Evolutionary conservation across 2,113 vertebrate genomes (phyloP), one percentile per base, ranked within the genome.

Genomic region (Scartelaos histophorus): DNA sequence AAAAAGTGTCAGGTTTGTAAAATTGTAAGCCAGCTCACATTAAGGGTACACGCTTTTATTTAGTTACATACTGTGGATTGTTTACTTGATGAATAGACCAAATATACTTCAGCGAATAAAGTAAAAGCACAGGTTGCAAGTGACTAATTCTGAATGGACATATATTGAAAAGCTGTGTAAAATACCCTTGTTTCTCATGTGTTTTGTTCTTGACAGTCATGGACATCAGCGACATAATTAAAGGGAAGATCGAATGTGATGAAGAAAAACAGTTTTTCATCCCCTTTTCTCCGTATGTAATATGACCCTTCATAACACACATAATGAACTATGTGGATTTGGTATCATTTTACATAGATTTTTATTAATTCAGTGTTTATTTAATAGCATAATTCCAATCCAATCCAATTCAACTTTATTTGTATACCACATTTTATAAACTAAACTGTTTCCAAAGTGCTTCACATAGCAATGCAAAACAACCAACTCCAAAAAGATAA

Each of bases 181-280:
- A 7, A 7, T 43, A n/a, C 19, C n/a, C 3, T 64, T 35, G 15
- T 35, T 17, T 75, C 57, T 12, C 13, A 25, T 78, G 38, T 76
- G 77, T 78, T 79, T 54, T 82, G 3, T 62, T 74, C 79, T 86
- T 72, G 79, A 75, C 83, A 99, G 98, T 97, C 82, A 99, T 99
- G 97, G 98, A 99, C 88, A 99, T 99, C 84, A 98, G 95, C 67
- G 97, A 99, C 80, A 91, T 98, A 77, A 95, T 99, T 91, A 99
- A 98, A 91, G 96, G 98, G 74, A 99, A 98, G 92, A 78, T 90
- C 2, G 98, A 99, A 83, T 94, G 95, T 10, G 96, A 99, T 34
- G 98, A 99, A 83, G 97, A 98, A 69, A 99, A 99, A 85, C 97
- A 99, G 82, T 94, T 94, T 85, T 99, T 99, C 89, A 98, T 99